Conservation (phyloP, 2,797 vertebrate species). For the Enteromius paludinosus region DNA sequence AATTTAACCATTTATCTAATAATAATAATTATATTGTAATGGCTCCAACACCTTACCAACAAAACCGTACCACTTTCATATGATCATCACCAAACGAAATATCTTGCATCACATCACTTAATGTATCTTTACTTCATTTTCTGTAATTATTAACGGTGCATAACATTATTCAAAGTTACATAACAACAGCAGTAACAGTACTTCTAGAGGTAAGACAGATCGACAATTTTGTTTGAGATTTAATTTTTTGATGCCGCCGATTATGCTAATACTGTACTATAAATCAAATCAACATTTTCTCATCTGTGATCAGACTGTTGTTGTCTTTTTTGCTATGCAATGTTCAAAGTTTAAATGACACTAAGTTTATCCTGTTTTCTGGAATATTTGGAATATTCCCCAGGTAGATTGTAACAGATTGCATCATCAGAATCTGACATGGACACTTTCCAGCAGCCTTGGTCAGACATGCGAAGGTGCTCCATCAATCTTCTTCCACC, state of each 20-base stretch:
- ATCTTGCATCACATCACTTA: neutral
- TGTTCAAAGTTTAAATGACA: neutral
- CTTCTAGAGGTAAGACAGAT: neutral
- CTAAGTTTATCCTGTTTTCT: neutral
- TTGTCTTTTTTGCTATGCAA: neutral
- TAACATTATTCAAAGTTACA: neutral
- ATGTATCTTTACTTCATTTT: neutral
- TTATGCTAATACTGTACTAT: neutral
- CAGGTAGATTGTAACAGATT: neutral
- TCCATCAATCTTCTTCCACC: constrained; percentile 64
- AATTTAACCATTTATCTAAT: neutral
- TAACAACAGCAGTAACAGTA: neutral
- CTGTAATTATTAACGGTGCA: neutral
- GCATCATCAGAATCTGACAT: neutral
- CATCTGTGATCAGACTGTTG: neutral
- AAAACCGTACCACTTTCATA: neutral
- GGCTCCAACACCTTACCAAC: neutral
- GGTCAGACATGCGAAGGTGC: too few species aligned
- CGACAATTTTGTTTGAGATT: neutral
- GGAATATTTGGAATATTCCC: neutral
- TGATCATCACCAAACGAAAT: neutral
- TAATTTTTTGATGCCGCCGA: neutral
- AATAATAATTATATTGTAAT: neutral
- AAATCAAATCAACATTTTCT: neutral
- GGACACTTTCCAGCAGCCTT: neutral